A percentile compares a stretch with the other conserved stretches of the same genome.
These are phyloP conservation scores for Salvelinus alpinus DNA, from an alignment of 2,113 vertebrate species.

Conservation along the genomic window DNA sequence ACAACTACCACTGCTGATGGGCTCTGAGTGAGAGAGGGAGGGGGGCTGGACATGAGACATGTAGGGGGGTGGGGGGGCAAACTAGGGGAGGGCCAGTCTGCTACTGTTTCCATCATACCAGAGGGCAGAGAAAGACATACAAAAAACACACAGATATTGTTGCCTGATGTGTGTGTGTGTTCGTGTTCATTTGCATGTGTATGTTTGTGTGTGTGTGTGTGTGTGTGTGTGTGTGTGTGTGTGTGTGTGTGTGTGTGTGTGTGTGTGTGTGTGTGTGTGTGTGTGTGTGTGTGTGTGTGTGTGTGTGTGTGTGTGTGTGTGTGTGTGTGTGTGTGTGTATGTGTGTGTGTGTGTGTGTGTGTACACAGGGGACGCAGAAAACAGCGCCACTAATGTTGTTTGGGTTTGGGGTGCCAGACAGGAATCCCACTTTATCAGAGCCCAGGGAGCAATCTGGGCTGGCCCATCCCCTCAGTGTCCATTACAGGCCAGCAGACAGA, in stretches of 20 bases:
- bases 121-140: conserved; percentile 46
- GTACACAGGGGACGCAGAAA: conserved; percentile 28
- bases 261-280: conserved; percentile 14
- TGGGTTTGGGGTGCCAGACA: conserved; percentile 73
- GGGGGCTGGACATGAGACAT: conserved; percentile 34
- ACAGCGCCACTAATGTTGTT: conserved; percentile 60
- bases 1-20: conserved; percentile 45
- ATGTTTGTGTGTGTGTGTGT: conserved; percentile 13
- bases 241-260: conserved; percentile 17
- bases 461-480: conserved; percentile 27
- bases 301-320: conserved; percentile 38
- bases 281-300: conserved; percentile 42
- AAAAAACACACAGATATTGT: conserved; percentile 30
- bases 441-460: conserved; percentile 18
- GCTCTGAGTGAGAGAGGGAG: conserved; percentile 50
- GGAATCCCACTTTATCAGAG: conserved; percentile 64
- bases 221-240: conserved; percentile 13
- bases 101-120: conserved; percentile 73
- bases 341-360: conserved; percentile 52
- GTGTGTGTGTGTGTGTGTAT: conserved; percentile 26
- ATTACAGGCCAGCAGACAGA: conserved; percentile 42
- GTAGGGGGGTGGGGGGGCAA: conserved; percentile 26
- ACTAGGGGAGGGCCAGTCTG: conserved; percentile 46
- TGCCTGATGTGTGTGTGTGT: conserved; percentile 15
- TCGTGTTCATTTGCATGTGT: background rate